phyloP scores from a whole-genome alignment of 2,888 invertebrate species.

The Abrostola tripartita region DNA sequence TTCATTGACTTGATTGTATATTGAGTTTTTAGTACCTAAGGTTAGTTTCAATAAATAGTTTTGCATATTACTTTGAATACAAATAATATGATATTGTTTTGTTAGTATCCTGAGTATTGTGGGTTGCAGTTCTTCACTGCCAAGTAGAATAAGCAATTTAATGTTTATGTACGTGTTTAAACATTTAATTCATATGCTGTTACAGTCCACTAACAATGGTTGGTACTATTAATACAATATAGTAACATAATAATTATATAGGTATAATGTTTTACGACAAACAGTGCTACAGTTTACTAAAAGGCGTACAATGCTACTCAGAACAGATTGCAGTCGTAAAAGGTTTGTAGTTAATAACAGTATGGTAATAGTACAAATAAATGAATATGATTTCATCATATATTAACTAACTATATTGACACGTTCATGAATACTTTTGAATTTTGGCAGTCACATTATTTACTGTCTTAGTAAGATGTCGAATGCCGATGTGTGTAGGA shows the following conservation, averaged over 20 bases:
- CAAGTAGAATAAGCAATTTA: conserved; percentile 18
- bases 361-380: conserved; percentile 45
- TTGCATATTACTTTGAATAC: conserved; percentile 46
- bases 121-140: conserved; percentile 40
- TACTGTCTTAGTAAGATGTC: conserved; percentile 39
- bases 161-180: conserved; percentile 33
- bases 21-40: conserved; percentile 33
- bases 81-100: conserved; percentile 39
- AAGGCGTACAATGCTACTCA: conserved; percentile 28
- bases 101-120: conserved; percentile 68
- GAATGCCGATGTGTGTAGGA: conserved; percentile 26
- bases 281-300: conserved; percentile 7
- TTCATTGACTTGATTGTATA: conserved; percentile 30
- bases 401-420: conserved; percentile 69
- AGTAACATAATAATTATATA: conserved; percentile 13
- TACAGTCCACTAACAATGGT: conserved; percentile 18
- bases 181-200: conserved; percentile 26
- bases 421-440: conserved; percentile 77
- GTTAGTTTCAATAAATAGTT: conserved; percentile 57
- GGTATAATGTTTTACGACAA: conserved; percentile 13
- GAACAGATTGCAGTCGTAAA: conserved; percentile 37
- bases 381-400: conserved; percentile 68
- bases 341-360: conserved; percentile 30
- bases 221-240: conserved; percentile 18
- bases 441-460: conserved; percentile 82